phyloP scores from a whole-genome alignment of 2,797 vertebrate species.

The Tachyglossus aculeatus region DNA sequence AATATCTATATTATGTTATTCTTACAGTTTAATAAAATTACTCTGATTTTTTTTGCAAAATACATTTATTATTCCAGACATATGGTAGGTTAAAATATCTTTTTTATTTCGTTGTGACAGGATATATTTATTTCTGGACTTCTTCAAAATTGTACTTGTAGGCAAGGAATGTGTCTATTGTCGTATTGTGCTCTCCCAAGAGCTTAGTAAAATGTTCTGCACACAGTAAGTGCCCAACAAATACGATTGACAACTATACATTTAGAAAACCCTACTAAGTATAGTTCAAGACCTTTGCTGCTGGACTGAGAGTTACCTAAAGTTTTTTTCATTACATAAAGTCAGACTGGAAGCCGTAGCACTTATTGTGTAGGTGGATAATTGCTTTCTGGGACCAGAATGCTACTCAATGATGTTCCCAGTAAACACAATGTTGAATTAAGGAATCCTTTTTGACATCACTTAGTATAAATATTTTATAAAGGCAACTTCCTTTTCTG shows the following conservation, averaged over 20 bases:
- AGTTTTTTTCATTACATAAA: background rate
- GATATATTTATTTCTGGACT: background rate
- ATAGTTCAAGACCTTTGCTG: background rate
- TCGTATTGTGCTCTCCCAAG: too few species aligned
- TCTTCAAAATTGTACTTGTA: background rate
- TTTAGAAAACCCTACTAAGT: background rate
- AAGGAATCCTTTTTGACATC: background rate
- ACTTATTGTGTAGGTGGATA: background rate
- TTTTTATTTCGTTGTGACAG: background rate
- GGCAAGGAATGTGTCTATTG: too few species aligned
- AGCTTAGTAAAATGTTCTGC: too few species aligned
- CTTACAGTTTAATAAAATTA: background rate
- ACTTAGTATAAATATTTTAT: slow-evolving; percentile 24
- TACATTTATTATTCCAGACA: background rate
- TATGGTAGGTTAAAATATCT: background rate
- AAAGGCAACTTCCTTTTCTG: background rate
- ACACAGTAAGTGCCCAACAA: too few species aligned
- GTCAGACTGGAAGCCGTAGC: background rate
- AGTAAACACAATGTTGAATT: background rate
- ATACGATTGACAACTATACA: too few species aligned
- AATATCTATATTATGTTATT: background rate
- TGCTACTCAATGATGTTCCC: background rate
- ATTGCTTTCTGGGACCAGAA: background rate
- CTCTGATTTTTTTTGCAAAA: background rate
- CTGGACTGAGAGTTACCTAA: background rate